phyloP scores from a whole-genome alignment of 2,113 vertebrate genomes.

The Tenebrosternarchus preto region DNA sequence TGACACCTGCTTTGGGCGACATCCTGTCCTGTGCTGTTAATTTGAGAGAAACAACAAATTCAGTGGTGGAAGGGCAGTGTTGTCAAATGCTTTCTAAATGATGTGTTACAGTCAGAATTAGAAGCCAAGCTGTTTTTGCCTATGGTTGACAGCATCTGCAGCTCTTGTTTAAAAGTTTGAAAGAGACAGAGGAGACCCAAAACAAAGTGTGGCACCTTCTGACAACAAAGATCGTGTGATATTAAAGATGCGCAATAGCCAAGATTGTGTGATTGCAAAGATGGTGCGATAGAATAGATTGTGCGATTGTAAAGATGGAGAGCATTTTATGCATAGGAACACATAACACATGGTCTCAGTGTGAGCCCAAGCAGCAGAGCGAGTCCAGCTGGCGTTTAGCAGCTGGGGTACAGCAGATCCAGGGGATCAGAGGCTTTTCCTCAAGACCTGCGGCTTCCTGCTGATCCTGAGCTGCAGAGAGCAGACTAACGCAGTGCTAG shows the following conservation, averaged over 20 bases:
- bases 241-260: too few species aligned
- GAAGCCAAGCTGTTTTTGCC: neutral
- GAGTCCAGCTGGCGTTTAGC: constrained; percentile 14
- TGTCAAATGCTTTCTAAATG: constrained; percentile 11
- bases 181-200: too few species aligned
- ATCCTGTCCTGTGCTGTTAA: neutral
- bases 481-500: constrained; percentile 14
- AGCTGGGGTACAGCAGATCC: constrained; percentile 11
- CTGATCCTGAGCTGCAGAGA: constrained; percentile 40
- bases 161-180: too few species aligned
- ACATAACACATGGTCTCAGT: neutral
- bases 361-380: neutral
- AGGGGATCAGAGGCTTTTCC: constrained; percentile 9
- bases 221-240: too few species aligned
- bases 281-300: neutral
- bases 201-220: too few species aligned
- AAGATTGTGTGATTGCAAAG: neutral
- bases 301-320: neutral
- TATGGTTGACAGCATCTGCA: neutral
- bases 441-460: neutral
- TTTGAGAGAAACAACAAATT: constrained; percentile 2
- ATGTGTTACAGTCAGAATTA: neutral
- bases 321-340: neutral
- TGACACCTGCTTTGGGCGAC: neutral
- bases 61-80: neutral